Conservation (phyloP, 1,140 invertebrate species). For the Apis florea region DNA sequence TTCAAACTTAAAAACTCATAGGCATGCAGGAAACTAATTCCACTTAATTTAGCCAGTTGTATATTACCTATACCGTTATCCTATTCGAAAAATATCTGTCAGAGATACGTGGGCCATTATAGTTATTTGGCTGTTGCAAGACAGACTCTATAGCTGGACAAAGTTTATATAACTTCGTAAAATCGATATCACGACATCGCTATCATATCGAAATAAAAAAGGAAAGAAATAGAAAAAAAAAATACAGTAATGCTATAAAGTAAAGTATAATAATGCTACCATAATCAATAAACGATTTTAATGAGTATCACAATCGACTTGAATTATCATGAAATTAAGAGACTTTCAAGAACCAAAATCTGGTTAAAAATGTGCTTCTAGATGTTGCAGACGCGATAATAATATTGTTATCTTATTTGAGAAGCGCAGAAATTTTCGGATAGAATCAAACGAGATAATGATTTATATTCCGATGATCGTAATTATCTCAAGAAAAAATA, state of each 20-base stretch:
- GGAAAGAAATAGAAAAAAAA: no score
- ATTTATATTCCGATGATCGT: neutral
- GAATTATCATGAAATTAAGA: neutral
- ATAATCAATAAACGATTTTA: slow-evolving; percentile 25
- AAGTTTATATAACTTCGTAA: slow-evolving; percentile 29
- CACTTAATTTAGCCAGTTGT: slow-evolving; percentile 22
- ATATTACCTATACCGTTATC: slow-evolving; percentile 23
- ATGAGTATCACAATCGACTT: neutral
- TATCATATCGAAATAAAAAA: slow-evolving; percentile 21
- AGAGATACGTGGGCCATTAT: neutral
- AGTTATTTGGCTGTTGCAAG: neutral
- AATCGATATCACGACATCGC: slow-evolving; percentile 10
- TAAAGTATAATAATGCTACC: no score
- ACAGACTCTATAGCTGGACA: neutral
- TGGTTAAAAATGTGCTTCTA: neutral
- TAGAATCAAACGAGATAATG: neutral
- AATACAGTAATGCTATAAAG: neutral
- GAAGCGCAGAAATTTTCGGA: neutral
- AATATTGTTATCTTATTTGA: neutral
- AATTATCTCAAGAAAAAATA: neutral
- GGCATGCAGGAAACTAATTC: neutral
- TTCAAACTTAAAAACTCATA: neutral
- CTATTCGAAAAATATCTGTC: slow-evolving; percentile 13
- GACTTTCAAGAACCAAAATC: slow-evolving; percentile 14
- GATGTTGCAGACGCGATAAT: neutral